Evolutionary conservation across 2,113 vertebrate genomes (phyloP).

Genomic region (Maccullochella peelii): DNA sequence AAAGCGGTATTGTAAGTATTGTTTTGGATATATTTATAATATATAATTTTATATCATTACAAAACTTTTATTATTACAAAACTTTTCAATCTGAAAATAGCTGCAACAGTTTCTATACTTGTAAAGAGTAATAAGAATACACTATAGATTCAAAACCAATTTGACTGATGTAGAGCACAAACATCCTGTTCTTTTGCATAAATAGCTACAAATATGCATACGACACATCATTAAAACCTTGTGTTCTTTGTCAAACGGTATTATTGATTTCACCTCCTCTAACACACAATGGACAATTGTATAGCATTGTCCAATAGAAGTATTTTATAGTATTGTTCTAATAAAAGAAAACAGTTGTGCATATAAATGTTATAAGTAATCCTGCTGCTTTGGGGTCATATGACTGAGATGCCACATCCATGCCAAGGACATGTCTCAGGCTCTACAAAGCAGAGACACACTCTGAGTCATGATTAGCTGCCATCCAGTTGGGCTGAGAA

Average conservation of each 20-base stretch:
- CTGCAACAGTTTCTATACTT: not conserved
- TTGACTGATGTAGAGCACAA: not conserved
- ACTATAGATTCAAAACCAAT: not conserved
- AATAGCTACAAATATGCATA: not conserved
- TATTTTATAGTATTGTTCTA: not conserved
- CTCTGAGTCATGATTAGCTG: conserved; percentile 94
- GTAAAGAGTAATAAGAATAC: not conserved
- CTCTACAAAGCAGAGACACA: conserved; percentile 94
- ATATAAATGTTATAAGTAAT: not conserved
- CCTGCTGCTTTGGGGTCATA: not conserved
- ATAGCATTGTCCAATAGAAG: not conserved
- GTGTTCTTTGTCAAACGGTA: not conserved
- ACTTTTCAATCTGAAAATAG: not conserved
- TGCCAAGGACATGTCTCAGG: conserved; percentile 90
- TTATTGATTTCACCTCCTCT: not conserved
- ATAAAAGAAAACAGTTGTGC: not conserved
- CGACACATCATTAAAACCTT: not conserved
- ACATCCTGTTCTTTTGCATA: not conserved
- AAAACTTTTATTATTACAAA: not conserved
- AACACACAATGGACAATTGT: not conserved
- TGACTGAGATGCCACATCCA: conserved; percentile 82
- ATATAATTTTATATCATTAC: not conserved
- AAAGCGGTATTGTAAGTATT: not conserved
- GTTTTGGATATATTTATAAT: no score
- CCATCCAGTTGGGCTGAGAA: conserved; percentile 95